Percentiles rank a stretch among this genome's conserved stretches.
Conservation (phyloP, 2,888 invertebrate species). For the Xanthia togata region DNA sequence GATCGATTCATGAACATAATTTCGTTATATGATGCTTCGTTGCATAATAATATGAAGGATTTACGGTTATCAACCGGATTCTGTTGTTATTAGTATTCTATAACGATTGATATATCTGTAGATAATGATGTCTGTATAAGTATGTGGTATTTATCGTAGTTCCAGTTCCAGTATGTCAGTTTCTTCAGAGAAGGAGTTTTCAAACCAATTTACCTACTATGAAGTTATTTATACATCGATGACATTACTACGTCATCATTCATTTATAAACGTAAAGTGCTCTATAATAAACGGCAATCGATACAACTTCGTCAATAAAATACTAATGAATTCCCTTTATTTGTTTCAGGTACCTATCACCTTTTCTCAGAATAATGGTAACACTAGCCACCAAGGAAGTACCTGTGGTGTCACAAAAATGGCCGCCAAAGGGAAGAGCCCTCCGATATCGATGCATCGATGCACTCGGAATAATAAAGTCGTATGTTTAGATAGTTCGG, state of each 20-base stretch:
- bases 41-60: constrained; percentile 78
- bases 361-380: constrained; percentile 62
- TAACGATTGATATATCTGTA: constrained; percentile 14
- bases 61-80: constrained; percentile 53
- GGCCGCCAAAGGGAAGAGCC: constrained; percentile 59
- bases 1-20: constrained; percentile 80
- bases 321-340: constrained; percentile 54
- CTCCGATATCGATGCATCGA: constrained; percentile 59
- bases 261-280: background rate
- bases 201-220: background rate
- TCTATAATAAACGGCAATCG: background rate
- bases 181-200: background rate
- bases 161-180: too few species aligned
- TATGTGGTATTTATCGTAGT: background rate
- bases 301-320: constrained; percentile 5
- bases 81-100: constrained; percentile 38
- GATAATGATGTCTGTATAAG: too few species aligned
- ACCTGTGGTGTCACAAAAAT: constrained; percentile 49
- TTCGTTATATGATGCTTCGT: constrained; percentile 72
- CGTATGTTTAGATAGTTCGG: constrained; percentile 60
- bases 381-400: constrained; percentile 64
- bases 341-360: constrained; percentile 80
- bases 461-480: constrained; percentile 64
- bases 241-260: background rate
- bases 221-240: background rate